Base-by-base conservation (phyloP, 2,888 invertebrate genomes). In the Dynastes tityus region DNA sequence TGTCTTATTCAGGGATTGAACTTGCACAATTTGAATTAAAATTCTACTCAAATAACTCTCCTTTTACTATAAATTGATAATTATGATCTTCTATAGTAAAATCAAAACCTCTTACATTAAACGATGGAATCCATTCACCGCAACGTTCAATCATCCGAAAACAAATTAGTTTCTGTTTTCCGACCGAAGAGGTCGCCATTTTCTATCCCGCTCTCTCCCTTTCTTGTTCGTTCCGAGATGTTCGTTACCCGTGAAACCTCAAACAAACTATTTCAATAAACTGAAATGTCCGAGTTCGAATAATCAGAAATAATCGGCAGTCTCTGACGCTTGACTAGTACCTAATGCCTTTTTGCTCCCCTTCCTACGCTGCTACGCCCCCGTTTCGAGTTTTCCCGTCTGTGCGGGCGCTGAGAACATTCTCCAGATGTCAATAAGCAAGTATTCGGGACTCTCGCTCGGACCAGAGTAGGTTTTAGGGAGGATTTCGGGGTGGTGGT, bases 231-330 rank as follows among this genome's bases (percentile, higher is more conserved):
- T 53, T 16, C 53, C n/a, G 16, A 1, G 53, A 13, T 55, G 16
- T 22, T 22, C 22, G 55, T 55, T 55, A 55, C 78, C 78, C 76
- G 55, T 49, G 63, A 78, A 79, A 80, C 81, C 83, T 75, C 82
- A 82, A 83, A 83, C 82, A 82, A 84, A 84, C 82, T 82, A 83
- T 83, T 84, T 82, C 82, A 83, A 83, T 83, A 83, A 83, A 80
- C 78, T 63, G 27, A 63, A 63, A 63, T 29, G 27, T 63, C 32
- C 29, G 63, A 8, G 55, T 55, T 77, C 79, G 80, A 79, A 71
- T 80, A 64, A 80, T 80, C 80, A 80, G 77, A 77, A 81, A 80
- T 80, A 81, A 83, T 81, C 83, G 80, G 79, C 78, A 27, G 63
- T 55, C 55, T 16, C 16, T 22, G 16, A 53, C 53, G 53, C 16